A percentile compares a stretch with the other conserved stretches of the same genome.
Conservation (phyloP, 2,797 vertebrate species). For the Tympanoctomys barrerae region DNA sequence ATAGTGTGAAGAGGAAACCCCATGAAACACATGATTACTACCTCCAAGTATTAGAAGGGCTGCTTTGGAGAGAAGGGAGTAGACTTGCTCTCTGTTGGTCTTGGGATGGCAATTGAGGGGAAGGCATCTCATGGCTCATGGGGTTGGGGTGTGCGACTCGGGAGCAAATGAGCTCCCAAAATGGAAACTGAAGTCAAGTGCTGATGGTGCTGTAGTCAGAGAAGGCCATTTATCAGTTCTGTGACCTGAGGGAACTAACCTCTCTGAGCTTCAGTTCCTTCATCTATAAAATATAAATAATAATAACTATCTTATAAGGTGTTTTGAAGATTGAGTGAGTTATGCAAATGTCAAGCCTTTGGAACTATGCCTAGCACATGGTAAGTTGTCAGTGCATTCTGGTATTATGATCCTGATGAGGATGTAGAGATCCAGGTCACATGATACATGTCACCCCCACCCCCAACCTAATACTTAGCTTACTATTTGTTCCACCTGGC, state of each 20-base stretch:
- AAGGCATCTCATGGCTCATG: background rate
- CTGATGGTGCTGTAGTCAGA: background rate
- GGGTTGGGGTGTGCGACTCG: no score
- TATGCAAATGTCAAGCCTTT: background rate
- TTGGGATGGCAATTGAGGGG: background rate
- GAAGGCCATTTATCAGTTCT: background rate
- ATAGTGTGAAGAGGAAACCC: background rate
- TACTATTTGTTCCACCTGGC: background rate
- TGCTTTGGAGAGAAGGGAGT: background rate
- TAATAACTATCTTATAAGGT: background rate
- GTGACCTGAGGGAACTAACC: background rate
- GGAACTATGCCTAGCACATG: background rate
- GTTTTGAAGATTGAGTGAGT: background rate
- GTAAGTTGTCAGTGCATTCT: conserved; percentile 44
- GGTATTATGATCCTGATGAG: background rate
- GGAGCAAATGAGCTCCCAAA: background rate
- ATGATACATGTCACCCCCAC: background rate
- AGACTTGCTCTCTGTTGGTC: background rate
- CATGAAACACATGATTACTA: background rate
- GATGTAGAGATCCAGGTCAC: background rate
- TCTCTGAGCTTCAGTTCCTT: conserved; percentile 16
- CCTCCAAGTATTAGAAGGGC: conserved; percentile 6
- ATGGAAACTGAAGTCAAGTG: background rate
- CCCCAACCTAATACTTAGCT: background rate
- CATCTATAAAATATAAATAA: conserved; percentile 46